Base-by-base conservation (phyloP, 2,797 vertebrate genomes). In the Pseudochirops cupreus region DNA sequence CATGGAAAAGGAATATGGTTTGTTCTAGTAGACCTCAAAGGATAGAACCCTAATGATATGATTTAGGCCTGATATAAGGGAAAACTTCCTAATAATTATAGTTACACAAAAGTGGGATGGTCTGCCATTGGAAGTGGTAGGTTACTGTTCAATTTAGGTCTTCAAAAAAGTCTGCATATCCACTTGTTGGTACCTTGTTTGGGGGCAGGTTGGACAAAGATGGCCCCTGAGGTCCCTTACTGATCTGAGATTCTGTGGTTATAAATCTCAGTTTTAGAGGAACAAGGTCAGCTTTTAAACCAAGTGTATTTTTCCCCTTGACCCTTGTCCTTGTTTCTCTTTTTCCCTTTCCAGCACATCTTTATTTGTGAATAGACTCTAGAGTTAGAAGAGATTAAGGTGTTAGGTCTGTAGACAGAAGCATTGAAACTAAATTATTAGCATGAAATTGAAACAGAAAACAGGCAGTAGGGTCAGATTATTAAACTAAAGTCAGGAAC, bases 351-450 rank as follows among this genome's bases (percentile, higher is more conserved):
- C 90, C 89, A 96, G n/a, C 16, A 62, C n/a, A 54, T 91, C 58
- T 33, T 89, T 54, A 91, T 67, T 91, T 95, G 90, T 21, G 46
- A 95, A 95, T 55, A 93, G 90, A 52, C 33, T 90, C 93, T 54
- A 82, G 91, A 39, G 46, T 92, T 95, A 53, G 56, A 56, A 74
- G 91, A 91, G 14, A 91, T 58, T 96, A 46, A 24, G 95, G 39
- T 92, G 94, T 93, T 89, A 91, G 53, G 5, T 91, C 59, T 95
- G 1, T 89, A 95, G 97, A 16, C 29, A 53, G 50, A 96, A 91
- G 82, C 91, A 82, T 52, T 93, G 58, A 95, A 9, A 91, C 4
- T 26, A 94, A 94, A 18, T 74, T 39, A 82, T 82, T 82, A n/a
- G 11, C 7, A 18, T 46, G n/a, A 82, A 82, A 82, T 46, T 82